Evolutionary conservation across 2,113 vertebrate species (phyloP), one percentile per base, ranked within the genome.

Genomic region (Forbesichthys papilliferus): DNA sequence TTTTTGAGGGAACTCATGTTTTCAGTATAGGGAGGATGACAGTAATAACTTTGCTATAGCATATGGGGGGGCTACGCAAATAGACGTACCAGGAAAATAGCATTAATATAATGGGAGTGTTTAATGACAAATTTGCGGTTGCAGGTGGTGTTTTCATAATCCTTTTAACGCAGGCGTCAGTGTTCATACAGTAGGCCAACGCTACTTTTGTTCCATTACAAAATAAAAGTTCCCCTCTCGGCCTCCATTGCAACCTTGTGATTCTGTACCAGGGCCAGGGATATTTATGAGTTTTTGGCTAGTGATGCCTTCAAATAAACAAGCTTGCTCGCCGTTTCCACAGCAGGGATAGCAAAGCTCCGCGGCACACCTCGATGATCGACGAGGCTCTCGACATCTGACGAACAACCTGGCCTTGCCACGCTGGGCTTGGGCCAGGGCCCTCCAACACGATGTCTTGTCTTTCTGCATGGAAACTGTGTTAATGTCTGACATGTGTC

Each of bases 231-330:
- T 61, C 64, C 47, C 64, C 67, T 46, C 52, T 18, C 5, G 0
- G 20, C 64, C 66, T 54, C 57, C 7, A 54, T 68, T 54, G 60
- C 16, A 54, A 66, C 61, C 70, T 71, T 79, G 71, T 66, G 69
- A 52, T 77, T 77, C 66, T 63, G 77, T 48, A 49, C 54, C 0
- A 2, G 64, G 79, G 78, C 82, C 73, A 84, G 5, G 33, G 64
- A 71, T 82, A 85, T 88, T 83, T 78, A 81, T 77, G 75, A 77
- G 78, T 56, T 77, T 86, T 73, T 78, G 79, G 79, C 81, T 3
- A 0, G 54, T 65, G 68, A 80, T 64, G 72, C 64, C 57, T 62
- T 82, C 68, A 73, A 75, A 80, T 75, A 80, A 87, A 85, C 79
- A 71, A 67, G 77, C 75, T 71, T 59, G 34, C 64, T 84, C 61